phyloP scores from a whole-genome alignment of 2,888 invertebrate species.

The Fragum fragum region DNA sequence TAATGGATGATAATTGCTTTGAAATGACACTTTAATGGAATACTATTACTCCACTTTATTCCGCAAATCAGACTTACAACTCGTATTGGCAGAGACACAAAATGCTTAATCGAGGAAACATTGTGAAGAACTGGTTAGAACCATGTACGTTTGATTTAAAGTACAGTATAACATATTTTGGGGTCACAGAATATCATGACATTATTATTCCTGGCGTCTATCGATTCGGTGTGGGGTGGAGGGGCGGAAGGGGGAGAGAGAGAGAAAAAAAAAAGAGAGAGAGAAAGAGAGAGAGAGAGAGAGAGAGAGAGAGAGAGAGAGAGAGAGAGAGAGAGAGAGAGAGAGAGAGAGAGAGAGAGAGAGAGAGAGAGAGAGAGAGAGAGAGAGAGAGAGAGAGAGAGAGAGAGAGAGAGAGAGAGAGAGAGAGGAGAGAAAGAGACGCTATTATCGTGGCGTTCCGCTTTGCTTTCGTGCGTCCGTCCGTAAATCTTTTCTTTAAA shows the following conservation, averaged over 20 bases:
- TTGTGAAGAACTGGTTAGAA: too few relatives aligned
- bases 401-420: not conserved
- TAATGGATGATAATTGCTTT: not conserved
- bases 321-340: conserved; percentile 32
- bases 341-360: conserved; percentile 32
- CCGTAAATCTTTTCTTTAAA: too few relatives aligned
- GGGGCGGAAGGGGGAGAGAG: conserved; percentile 5
- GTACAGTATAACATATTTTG: too few relatives aligned
- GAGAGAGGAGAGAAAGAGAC: not conserved
- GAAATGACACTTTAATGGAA: conserved; percentile 1
- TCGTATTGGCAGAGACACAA: not conserved
- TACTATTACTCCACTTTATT: not conserved
- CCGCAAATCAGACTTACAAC: conserved; percentile 2
- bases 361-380: conserved; percentile 32
- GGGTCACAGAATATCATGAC: too few relatives aligned
- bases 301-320: conserved; percentile 29
- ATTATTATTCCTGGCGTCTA: too few relatives aligned
- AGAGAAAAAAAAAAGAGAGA: not conserved
- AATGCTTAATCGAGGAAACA: not conserved
- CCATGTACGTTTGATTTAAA: too few relatives aligned
- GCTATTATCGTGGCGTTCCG: too few relatives aligned
- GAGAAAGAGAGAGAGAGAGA: conserved; percentile 14
- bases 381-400: conserved; percentile 9
- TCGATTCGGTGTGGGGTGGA: too few relatives aligned
- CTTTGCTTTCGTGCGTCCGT: too few relatives aligned